Percentiles rank a stretch among this genome's conserved stretches.
These are phyloP conservation scores for Sipha flava DNA, from an alignment of 1,140 invertebrate genomes.

Conservation along the genomic window DNA sequence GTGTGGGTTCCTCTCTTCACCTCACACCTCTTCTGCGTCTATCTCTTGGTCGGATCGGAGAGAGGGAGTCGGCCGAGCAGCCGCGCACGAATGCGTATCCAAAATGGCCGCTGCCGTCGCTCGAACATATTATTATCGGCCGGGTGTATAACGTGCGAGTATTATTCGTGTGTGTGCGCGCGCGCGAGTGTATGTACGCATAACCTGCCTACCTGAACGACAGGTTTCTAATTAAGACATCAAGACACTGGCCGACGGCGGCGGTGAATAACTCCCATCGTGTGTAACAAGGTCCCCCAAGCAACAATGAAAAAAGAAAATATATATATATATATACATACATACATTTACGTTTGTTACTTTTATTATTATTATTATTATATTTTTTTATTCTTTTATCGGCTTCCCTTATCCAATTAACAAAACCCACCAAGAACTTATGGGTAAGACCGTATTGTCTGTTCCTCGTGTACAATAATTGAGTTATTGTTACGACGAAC, in stretches of 20 bases:
- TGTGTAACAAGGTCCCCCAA: background rate
- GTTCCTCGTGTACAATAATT: background rate
- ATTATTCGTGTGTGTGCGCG: background rate
- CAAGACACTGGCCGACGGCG: conserved; percentile 4
- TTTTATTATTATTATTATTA: background rate
- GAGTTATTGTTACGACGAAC: background rate
- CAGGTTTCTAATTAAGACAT: conserved; percentile 33
- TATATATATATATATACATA: background rate
- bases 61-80: background rate
- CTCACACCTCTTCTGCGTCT: too few relatives aligned
- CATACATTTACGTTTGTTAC: too few relatives aligned
- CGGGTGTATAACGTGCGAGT: background rate
- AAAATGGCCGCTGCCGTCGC: conserved; percentile 21
- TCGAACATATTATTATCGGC: conserved; percentile 7
- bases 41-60: too few relatives aligned
- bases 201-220: background rate
- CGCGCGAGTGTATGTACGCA: background rate
- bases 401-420: conserved; percentile 14
- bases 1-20: too few relatives aligned
- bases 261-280: conserved; percentile 20
- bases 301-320: background rate
- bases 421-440: background rate
- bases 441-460: background rate
- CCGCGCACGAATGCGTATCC: conserved; percentile 12
- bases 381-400: background rate